A percentile compares a stretch with the other conserved stretches of the same genome.
phyloP scores from a whole-genome alignment of 2,888 invertebrate species.

The Yponomeuta malinellus region DNA sequence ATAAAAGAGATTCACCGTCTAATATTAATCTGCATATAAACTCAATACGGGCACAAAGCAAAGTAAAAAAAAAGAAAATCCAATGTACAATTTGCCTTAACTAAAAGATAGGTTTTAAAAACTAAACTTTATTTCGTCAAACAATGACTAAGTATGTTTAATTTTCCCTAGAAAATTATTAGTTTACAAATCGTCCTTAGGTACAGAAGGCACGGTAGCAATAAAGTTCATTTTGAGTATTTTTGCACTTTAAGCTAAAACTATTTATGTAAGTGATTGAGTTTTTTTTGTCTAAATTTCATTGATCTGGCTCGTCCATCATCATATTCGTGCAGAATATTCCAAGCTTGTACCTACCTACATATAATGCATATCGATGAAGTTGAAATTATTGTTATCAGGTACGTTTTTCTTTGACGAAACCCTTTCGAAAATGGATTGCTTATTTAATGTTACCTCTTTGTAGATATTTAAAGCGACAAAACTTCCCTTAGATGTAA shows the following conservation, averaged over 20 bases:
- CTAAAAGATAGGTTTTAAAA: not conserved
- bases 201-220: constrained; percentile 41
- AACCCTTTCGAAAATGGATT: not conserved
- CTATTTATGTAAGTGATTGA: constrained; percentile 1
- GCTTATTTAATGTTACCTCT: not conserved
- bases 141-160: not conserved
- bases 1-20: constrained; percentile 46
- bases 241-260: constrained; percentile 7
- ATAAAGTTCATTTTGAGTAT: constrained; percentile 9
- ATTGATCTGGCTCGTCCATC: not conserved
- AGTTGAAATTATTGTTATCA: not conserved
- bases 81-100: constrained; percentile 3
- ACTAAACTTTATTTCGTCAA: constrained; percentile 8
- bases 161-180: not conserved
- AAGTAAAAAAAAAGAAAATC: not conserved
- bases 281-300: not conserved
- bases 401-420: not conserved
- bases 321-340: not conserved
- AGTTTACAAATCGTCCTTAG: constrained; percentile 20
- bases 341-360: not conserved
- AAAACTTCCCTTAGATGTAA: no score
- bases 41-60: constrained; percentile 1
- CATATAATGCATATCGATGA: not conserved
- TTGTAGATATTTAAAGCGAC: no score
- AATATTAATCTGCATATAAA: constrained; percentile 20